Evolutionary conservation across 2,888 invertebrate species (phyloP).

Genomic region (Agrypnus murinus): DNA sequence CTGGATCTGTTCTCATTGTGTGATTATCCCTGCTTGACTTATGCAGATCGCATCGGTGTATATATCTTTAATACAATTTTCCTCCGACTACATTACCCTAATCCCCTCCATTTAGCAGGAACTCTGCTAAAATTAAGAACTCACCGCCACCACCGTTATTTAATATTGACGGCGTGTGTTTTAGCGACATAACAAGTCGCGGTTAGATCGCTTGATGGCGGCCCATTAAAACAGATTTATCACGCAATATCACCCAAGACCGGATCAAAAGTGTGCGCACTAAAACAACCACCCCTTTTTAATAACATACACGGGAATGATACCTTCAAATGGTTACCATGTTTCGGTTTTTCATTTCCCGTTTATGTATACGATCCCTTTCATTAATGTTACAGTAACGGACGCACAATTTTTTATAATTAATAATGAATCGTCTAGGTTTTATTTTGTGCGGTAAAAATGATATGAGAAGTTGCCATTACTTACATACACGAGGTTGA

Average conservation of each 20-base stretch:
- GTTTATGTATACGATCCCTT: too few species aligned
- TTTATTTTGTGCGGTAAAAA: too few species aligned
- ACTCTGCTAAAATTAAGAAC: constrained; percentile 32
- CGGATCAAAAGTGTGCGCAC: constrained; percentile 23
- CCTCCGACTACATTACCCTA: constrained; percentile 32
- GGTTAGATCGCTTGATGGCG: constrained; percentile 40
- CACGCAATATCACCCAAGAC: constrained; percentile 42
- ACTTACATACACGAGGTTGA: too few species aligned
- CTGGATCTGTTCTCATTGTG: constrained; percentile 65
- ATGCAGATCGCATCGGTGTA: constrained; percentile 61
- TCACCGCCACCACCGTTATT: constrained; percentile 30
- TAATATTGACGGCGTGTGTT: constrained; percentile 39
- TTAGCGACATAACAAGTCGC: constrained; percentile 37
- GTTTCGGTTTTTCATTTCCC: too few species aligned
- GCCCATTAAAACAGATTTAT: constrained; percentile 44
- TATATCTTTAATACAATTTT: constrained; percentile 48
- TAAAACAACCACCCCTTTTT: constrained; percentile 6
- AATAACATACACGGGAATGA: not conserved
- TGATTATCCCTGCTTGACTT: constrained; percentile 62
- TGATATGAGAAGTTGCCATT: too few species aligned
- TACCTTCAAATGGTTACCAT: too few species aligned
- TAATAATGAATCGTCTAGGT: too few species aligned
- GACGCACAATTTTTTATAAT: too few species aligned
- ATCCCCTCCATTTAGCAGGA: constrained; percentile 33
- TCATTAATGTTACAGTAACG: too few species aligned